phyloP scores from a whole-genome alignment of 2,888 invertebrate species.

The Mesodorylaimus sp. region DNA sequence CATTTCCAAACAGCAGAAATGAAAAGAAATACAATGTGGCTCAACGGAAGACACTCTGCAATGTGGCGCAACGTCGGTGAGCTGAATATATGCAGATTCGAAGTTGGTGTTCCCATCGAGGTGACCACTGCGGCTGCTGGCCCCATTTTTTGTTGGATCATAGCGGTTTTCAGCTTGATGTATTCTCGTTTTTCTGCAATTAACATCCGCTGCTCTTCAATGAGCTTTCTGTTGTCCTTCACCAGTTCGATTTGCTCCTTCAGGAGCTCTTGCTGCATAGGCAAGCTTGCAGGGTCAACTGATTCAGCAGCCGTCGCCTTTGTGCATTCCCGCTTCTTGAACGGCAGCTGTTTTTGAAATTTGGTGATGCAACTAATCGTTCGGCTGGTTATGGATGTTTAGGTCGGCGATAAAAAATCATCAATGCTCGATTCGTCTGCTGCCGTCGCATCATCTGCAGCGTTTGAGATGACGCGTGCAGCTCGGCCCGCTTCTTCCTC shows the following conservation, averaged over 20 bases:
- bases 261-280: neutral
- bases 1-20: neutral
- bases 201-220: neutral
- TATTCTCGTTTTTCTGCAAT: neutral
- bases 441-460: too few relatives aligned
- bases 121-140: neutral
- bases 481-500: too few relatives aligned
- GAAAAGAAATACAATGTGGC: neutral
- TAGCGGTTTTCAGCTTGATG: neutral
- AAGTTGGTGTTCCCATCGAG: neutral
- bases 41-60: neutral
- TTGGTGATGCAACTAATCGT: too few relatives aligned
- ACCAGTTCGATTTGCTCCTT: neutral
- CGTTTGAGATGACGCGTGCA: too few relatives aligned
- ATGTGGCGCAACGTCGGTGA: too few relatives aligned
- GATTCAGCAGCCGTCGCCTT: too few relatives aligned
- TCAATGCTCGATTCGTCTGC: too few relatives aligned
- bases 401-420: too few relatives aligned
- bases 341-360: too few relatives aligned
- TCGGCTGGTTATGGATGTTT: too few relatives aligned
- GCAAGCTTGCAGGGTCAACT: too few relatives aligned
- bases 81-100: neutral
- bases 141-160: neutral
- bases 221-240: neutral
- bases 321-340: too few relatives aligned